Base-by-base conservation (phyloP, 2,888 invertebrate genomes). In the Phragmatobia fuliginosa region DNA sequence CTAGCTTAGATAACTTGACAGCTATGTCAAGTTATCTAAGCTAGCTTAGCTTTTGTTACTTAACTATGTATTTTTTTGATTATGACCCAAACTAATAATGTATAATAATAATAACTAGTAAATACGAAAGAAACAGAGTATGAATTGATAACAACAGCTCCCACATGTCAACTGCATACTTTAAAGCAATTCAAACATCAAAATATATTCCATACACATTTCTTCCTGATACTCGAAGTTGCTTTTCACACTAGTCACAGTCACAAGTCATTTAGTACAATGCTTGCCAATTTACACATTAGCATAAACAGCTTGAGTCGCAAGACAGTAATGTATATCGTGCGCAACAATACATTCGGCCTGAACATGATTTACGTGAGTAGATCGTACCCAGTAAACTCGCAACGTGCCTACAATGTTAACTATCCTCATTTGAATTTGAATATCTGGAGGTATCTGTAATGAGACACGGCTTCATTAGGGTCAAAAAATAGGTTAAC, bases 401-500 rank as follows among this genome's bases (percentile, higher is more conserved):
- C 66, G 45, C 81, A 76, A 89, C 93, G 93, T 92, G 93, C 82
- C 79, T 68, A 67, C 82, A 85, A 85, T 88, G 63, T 77, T 65
- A 83, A 90, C 71, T 80, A 78, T 75, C 79, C 75, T 86, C 82
- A 89, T 91, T 87, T 88, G 78, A 85, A 88, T 88, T 80, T 76
- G 76, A 75, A 78, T 85, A 85, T 84, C 80, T 84, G 69, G 81
- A 87, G 85, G 82, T 86, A 84, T 79, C 74, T 74, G 75, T 83
- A 84, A 87, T 82, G 82, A 84, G 82, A 73, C 64, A 71, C 65
- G 74, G 77, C 70, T 76, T 82, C 75, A 82, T 80, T 80, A 75
- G 69, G 74, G 77, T 75, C 71, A 67, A 41, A n/a, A 28, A n/a
- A 65, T 25, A 32, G 18, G 33, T 49, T 52, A 32, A 33, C 33